Evolutionary conservation across 2,888 invertebrate species (phyloP).

Genomic region (Athalia rosae): DNA sequence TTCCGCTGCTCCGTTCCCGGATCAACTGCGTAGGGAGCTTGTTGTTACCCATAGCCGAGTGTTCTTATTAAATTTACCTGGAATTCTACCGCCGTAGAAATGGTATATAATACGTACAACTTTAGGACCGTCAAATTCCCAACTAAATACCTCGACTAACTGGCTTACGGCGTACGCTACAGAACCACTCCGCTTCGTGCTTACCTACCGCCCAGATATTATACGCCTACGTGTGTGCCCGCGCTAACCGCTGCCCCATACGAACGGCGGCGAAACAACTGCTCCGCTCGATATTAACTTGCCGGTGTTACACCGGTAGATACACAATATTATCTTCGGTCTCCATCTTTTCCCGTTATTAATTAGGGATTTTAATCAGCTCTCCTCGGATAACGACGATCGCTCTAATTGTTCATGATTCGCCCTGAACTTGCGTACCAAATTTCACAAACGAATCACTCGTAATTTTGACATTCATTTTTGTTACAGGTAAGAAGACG

Average conservation of each 20-base stretch:
- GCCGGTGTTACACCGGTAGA: neutral
- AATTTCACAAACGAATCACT: neutral
- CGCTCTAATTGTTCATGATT: neutral
- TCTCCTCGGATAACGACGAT: neutral
- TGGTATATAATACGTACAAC: constrained; percentile 67
- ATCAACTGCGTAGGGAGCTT: constrained; percentile 49
- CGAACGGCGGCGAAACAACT: constrained; percentile 31
- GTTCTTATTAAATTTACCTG: constrained; percentile 71
- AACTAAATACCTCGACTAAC: constrained; percentile 71
- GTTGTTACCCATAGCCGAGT: constrained; percentile 33
- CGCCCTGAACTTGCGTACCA: neutral
- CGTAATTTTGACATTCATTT: neutral
- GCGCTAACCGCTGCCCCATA: constrained; percentile 26
- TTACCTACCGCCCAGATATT: constrained; percentile 9
- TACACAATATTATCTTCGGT: constrained; percentile 2
- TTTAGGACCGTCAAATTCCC: constrained; percentile 68
- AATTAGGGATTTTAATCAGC: neutral
- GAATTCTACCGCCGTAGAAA: constrained; percentile 64
- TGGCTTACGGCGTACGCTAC: constrained; percentile 64
- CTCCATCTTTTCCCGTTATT: neutral
- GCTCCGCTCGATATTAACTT: constrained; percentile 33
- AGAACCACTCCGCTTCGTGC: constrained; percentile 47
- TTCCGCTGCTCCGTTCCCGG: constrained; percentile 52
- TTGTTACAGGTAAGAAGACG: constrained; percentile 31
- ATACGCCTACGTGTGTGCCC: constrained; percentile 33